phyloP scores from a whole-genome alignment of 2,888 invertebrate genomes.

The Himalopsyche tibetana region DNA sequence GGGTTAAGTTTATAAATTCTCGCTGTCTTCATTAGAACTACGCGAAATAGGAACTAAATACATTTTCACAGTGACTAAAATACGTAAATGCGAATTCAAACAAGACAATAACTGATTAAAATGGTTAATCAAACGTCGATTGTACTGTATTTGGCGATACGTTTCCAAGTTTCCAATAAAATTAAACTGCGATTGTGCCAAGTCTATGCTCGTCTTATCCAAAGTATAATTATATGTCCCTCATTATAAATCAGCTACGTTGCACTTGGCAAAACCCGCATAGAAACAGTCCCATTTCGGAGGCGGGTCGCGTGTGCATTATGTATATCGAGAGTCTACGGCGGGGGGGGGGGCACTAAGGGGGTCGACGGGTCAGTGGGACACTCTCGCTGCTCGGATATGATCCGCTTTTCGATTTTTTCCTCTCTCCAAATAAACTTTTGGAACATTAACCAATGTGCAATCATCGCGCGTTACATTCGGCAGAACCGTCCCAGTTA shows the following conservation, averaged over 20 bases:
- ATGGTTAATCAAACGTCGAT: too few species aligned
- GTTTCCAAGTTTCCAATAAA: neutral
- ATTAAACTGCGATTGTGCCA: neutral
- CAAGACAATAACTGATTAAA: too few species aligned
- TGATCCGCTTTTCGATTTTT: constrained; percentile 17
- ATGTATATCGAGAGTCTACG: neutral
- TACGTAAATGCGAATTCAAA: too few species aligned
- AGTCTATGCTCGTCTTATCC: neutral
- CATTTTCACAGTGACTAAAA: too few species aligned
- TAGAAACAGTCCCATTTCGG: constrained; percentile 7
- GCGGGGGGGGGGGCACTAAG: neutral
- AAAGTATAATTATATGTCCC: neutral
- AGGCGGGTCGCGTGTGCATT: constrained; percentile 13
- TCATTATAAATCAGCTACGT: neutral
- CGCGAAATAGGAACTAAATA: too few species aligned
- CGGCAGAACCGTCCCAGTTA: neutral
- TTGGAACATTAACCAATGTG: neutral
- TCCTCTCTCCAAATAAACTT: neutral
- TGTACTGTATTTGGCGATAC: neutral
- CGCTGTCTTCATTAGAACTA: too few species aligned
- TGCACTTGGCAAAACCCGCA: neutral
- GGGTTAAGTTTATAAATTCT: too few species aligned
- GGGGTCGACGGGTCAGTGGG: constrained; percentile 26
- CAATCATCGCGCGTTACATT: neutral
- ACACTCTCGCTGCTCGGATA: constrained; percentile 25